phyloP scores from a whole-genome alignment of 2,888 invertebrate species.

The Cheilosia soror region DNA sequence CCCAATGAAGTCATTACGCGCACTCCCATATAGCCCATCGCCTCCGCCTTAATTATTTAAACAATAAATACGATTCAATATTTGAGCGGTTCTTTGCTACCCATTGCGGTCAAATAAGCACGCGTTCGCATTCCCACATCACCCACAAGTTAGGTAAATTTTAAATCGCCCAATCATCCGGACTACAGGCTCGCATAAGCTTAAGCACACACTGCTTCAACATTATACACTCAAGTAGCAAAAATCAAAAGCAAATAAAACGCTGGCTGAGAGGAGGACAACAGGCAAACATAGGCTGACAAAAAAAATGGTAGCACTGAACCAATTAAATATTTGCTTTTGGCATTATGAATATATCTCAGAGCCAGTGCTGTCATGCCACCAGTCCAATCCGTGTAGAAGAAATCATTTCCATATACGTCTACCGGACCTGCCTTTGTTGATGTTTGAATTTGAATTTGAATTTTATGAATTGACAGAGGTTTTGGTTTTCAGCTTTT shows the following conservation, averaged over 20 bases:
- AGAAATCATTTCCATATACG: slow-evolving; percentile 42
- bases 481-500: slow-evolving; percentile 3
- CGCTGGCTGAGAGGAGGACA: background rate
- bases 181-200: background rate
- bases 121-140: slow-evolving; percentile 29
- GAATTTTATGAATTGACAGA: slow-evolving; percentile 59
- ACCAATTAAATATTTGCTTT: slow-evolving; percentile 71
- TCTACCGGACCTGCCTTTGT: slow-evolving; percentile 57
- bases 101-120: slow-evolving; percentile 29
- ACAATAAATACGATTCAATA: slow-evolving; percentile 38
- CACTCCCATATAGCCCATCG: background rate
- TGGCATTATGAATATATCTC: slow-evolving; percentile 59
- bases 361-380: slow-evolving; percentile 18
- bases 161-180: slow-evolving; percentile 8
- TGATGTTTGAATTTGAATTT: slow-evolving; percentile 64
- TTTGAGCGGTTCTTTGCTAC: slow-evolving; percentile 16
- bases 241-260: slow-evolving; percentile 48
- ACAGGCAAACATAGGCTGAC: background rate
- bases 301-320: slow-evolving; percentile 50
- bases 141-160: slow-evolving; percentile 47
- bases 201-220: background rate
- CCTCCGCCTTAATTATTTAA: slow-evolving; percentile 15
- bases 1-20: slow-evolving; percentile 31
- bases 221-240: slow-evolving; percentile 31
- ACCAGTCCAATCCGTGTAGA: slow-evolving; percentile 23